A percentile compares a stretch with the other conserved stretches of the same genome.
Conservation (phyloP, 2,797 vertebrate species). For the Phrynocephalus forsythii region DNA sequence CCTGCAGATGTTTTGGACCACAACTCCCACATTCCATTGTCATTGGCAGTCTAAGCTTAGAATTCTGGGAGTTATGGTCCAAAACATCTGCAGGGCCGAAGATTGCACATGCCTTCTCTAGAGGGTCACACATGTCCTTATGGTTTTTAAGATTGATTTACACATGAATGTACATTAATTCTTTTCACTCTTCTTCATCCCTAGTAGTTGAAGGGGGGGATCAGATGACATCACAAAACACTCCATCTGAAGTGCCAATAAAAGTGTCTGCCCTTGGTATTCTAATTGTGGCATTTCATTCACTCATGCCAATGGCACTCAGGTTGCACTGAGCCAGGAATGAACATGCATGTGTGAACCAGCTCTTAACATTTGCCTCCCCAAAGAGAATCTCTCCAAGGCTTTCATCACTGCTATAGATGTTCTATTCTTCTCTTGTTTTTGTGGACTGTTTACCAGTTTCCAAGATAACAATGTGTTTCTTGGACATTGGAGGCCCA, state of each 20-base stretch:
- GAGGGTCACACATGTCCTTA: background rate
- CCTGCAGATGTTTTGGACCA: too few species aligned
- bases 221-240: background rate
- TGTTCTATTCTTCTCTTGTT: conserved; percentile 23
- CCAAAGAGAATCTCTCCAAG: background rate
- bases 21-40: too few species aligned
- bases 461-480: conserved; percentile 25
- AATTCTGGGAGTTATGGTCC: too few species aligned
- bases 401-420: conserved; percentile 4
- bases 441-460: conserved; percentile 20
- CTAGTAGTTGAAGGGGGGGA: background rate
- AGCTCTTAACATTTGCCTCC: background rate
- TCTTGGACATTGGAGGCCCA: conserved; percentile 15
- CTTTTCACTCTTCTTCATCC: background rate
- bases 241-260: background rate
- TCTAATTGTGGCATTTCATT: background rate
- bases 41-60: too few species aligned
- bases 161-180: background rate
- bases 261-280: background rate
- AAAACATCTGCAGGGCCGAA: too few species aligned
- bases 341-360: background rate
- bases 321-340: background rate
- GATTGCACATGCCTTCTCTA: background rate
- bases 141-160: background rate
- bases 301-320: background rate